A percentile compares a stretch with the other conserved stretches of the same genome.
These are phyloP conservation scores for Lytechinus pictus DNA, from an alignment of 35 echinoderm and acorn worm species.

Conservation along the genomic window DNA sequence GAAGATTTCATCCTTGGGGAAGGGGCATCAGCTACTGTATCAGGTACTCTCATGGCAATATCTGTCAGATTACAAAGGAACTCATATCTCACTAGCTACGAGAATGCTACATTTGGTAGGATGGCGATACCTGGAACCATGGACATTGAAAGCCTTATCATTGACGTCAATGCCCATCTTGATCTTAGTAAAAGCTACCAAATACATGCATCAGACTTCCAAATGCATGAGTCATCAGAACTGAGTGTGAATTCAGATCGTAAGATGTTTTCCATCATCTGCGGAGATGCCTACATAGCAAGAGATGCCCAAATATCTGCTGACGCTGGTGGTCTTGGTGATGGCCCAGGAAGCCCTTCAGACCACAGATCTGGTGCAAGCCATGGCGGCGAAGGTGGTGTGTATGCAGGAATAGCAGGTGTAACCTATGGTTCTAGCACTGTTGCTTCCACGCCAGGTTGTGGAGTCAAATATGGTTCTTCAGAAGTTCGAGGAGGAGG, in stretches of 20 bases:
- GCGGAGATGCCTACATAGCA: conserved; percentile 49
- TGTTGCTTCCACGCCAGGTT: conserved; percentile 56
- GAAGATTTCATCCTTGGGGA: conserved; percentile 35
- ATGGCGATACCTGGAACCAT: background rate
- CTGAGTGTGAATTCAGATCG: background rate
- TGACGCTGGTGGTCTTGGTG: conserved; percentile 56
- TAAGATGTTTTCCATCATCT: conserved; percentile 35
- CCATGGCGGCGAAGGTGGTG: conserved; percentile 82
- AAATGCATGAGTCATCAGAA: conserved; percentile 3
- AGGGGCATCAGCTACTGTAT: background rate
- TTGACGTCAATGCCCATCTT: conserved; percentile 38
- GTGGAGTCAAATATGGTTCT: conserved; percentile 49
- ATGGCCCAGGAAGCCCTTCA: conserved; percentile 65
- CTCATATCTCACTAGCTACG: background rate
- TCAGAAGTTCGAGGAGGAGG: conserved; percentile 67
- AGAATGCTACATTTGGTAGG: conserved; percentile 28
- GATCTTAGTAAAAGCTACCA: background rate
- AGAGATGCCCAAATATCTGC: conserved; percentile 61
- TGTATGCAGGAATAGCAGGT: background rate
- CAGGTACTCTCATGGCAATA: conserved; percentile 25
- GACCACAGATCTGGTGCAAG: conserved; percentile 64
- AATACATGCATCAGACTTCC: background rate
- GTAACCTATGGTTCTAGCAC: conserved; percentile 61
- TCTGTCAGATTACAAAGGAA: background rate
- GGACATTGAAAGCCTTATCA: conserved; percentile 35